Evolutionary conservation across 2,888 invertebrate genomes (phyloP).

Genomic region (Pheosia gnoma): DNA sequence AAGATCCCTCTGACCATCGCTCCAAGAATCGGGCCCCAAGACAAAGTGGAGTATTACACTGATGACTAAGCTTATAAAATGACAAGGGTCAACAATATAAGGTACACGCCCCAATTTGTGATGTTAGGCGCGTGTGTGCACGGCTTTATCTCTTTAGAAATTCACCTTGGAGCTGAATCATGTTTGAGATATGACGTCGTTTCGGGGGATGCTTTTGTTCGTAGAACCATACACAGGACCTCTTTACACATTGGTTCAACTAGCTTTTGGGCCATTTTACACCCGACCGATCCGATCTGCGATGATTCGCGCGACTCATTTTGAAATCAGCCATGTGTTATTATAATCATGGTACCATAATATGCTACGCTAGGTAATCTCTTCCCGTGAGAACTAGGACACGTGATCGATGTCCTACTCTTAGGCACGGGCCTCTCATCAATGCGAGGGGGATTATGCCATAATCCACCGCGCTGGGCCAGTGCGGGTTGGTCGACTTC

Average conservation of each 20-base stretch:
- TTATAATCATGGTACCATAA: too few relatives aligned
- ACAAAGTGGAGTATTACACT: conserved; percentile 33
- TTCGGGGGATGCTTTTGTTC: conserved; percentile 29
- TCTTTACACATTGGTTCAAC: too few relatives aligned
- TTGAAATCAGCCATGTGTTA: too few relatives aligned
- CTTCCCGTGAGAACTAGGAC: too few relatives aligned
- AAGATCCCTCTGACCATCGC: conserved; percentile 7
- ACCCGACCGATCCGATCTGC: neutral
- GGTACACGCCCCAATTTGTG: conserved; percentile 32
- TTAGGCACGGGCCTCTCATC: too few relatives aligned
- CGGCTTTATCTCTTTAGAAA: conserved; percentile 42
- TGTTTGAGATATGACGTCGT: conserved; percentile 28
- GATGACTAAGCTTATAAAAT: conserved; percentile 40
- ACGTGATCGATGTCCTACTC: too few relatives aligned
- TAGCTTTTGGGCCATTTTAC: neutral
- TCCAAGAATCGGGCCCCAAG: conserved; percentile 23
- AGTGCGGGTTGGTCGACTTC: too few relatives aligned
- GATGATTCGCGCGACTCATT: too few relatives aligned
- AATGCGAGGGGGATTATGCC: too few relatives aligned
- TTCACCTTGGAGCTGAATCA: conserved; percentile 38
- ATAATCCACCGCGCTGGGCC: too few relatives aligned
- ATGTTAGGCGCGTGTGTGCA: conserved; percentile 26
- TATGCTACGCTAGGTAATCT: too few relatives aligned
- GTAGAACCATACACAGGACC: neutral
- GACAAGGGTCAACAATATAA: conserved; percentile 34